Conservation (phyloP, 2,888 invertebrate genomes). For the Drosophila ustulata region DNA sequence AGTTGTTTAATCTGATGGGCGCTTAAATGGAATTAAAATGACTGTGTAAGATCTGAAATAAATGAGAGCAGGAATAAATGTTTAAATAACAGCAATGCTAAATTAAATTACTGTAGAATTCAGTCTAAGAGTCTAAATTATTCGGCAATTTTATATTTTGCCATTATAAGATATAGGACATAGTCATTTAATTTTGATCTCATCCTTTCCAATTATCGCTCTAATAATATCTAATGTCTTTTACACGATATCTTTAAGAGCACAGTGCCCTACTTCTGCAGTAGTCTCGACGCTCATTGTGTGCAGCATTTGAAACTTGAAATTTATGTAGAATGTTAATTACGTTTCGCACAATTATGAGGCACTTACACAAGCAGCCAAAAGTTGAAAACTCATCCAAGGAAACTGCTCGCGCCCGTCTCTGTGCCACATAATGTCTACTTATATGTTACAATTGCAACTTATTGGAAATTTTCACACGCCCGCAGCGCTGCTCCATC, state of each 20-base stretch:
- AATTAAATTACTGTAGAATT: too few species aligned
- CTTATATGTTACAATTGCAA: conserved; percentile 56
- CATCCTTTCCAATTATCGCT: neutral
- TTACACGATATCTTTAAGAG: neutral
- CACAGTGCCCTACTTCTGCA: conserved; percentile 1
- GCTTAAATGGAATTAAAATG: neutral
- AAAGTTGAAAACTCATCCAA: conserved; percentile 29
- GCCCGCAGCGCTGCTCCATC: conserved; percentile 51
- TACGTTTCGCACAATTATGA: conserved; percentile 68
- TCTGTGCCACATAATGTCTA: neutral
- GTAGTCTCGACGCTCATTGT: conserved; percentile 17
- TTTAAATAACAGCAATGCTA: too few species aligned
- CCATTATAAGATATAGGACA: too few species aligned
- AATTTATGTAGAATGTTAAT: conserved; percentile 69
- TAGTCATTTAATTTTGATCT: neutral
- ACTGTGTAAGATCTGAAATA: neutral
- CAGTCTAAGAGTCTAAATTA: too few species aligned
- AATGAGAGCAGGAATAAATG: neutral
- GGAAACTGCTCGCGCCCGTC: conserved; percentile 1
- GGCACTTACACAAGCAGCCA: conserved; percentile 23
- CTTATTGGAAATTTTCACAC: conserved; percentile 76
- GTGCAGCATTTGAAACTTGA: conserved; percentile 39
- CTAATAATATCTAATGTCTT: neutral
- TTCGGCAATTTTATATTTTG: too few species aligned
- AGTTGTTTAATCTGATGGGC: neutral